Percentiles rank a stretch among this genome's conserved stretches.
Conservation (phyloP, 2,888 invertebrate species). For the Harpalus rubripes region DNA sequence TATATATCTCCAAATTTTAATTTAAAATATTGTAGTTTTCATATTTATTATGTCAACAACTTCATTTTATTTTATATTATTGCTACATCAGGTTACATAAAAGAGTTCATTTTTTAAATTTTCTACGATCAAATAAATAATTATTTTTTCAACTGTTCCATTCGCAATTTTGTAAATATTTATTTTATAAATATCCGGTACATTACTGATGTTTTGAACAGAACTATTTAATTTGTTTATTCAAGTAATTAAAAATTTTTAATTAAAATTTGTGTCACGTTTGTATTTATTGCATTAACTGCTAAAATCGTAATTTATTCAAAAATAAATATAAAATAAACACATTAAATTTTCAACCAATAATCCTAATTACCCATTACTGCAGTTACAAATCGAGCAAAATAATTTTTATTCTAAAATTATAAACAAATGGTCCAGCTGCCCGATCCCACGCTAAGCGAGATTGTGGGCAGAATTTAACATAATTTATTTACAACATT, state of each 20-base stretch:
- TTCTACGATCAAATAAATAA: not conserved
- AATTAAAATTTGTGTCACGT: conserved; percentile 33
- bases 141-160: not conserved
- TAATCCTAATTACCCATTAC: conserved; percentile 33
- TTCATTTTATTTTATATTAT: too few relatives aligned
- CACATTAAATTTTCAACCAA: conserved; percentile 43
- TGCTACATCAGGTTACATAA: too few relatives aligned
- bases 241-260: conserved; percentile 10
- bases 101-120: too few relatives aligned
- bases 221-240: conserved; percentile 20
- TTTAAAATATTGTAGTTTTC: too few relatives aligned
- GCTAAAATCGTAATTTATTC: conserved; percentile 43
- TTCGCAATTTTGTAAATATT: not conserved
- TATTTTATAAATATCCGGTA: not conserved
- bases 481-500: conserved; percentile 45
- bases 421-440: conserved; percentile 31
- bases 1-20: too few relatives aligned
- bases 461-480: conserved; percentile 1
- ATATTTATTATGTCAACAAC: too few relatives aligned
- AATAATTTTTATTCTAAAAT: conserved; percentile 20
- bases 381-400: conserved; percentile 5
- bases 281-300: conserved; percentile 6
- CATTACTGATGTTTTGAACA: not conserved
- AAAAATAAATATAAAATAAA: conserved; percentile 49
- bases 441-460: not conserved